Conservation (phyloP, 2,888 invertebrate genomes). For the Macrophya annulata region DNA sequence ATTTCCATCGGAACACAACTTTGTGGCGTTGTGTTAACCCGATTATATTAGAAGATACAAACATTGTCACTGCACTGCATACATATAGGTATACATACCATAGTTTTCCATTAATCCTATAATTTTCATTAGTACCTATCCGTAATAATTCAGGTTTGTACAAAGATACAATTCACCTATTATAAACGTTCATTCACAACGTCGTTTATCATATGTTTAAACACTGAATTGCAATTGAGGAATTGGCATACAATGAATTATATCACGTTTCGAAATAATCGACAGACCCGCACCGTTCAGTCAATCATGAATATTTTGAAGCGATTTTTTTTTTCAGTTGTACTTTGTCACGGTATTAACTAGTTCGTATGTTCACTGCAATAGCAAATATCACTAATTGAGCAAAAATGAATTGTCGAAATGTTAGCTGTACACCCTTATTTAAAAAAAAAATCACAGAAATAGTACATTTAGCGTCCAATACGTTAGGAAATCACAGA, state of each 20-base stretch:
- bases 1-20: slow-evolving; percentile 51
- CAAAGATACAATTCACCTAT: neutral
- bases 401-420: no score
- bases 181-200: neutral
- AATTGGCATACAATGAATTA: neutral
- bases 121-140: neutral
- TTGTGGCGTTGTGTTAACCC: neutral
- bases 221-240: neutral
- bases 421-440: no score
- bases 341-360: no score
- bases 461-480: no score
- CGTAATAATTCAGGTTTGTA: neutral
- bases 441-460: no score
- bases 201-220: neutral
- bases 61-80: neutral
- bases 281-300: neutral
- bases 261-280: neutral
- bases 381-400: no score
- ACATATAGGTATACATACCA: no score
- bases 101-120: neutral
- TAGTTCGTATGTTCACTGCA: no score
- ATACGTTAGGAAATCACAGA: no score
- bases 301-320: no score
- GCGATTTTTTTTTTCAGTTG: no score
- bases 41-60: neutral